Percentiles rank a stretch among this genome's conserved stretches.
These are phyloP conservation scores for Noturus placidus DNA, from an alignment of 2,113 vertebrate genomes.

Conservation along the genomic window DNA sequence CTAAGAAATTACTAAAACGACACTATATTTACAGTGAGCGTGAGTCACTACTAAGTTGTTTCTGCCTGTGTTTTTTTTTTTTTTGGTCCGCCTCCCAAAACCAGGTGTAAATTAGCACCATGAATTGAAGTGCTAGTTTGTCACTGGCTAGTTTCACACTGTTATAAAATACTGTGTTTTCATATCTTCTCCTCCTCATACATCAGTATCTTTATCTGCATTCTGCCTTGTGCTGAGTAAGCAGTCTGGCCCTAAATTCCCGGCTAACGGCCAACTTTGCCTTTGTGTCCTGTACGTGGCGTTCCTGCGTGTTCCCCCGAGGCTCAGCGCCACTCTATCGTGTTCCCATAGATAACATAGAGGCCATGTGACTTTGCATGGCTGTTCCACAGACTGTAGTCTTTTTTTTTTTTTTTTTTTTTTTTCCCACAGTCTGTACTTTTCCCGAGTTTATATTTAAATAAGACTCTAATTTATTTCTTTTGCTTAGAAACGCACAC, in stretches of 20 bases:
- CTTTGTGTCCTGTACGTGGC: slow-evolving; percentile 12
- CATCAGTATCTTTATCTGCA: not conserved
- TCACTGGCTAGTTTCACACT: not conserved
- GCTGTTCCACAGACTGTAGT: not conserved
- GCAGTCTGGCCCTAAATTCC: not conserved
- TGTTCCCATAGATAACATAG: slow-evolving; percentile 25
- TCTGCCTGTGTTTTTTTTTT: not conserved
- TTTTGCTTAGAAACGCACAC: not conserved
- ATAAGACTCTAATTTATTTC: not conserved
- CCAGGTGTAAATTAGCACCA: not conserved
- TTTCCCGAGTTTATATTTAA: not conserved
- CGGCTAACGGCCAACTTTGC: not conserved
- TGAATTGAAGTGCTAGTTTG: not conserved
- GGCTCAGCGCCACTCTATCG: slow-evolving; percentile 36
- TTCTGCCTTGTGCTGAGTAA: slow-evolving; percentile 17
- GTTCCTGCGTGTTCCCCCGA: slow-evolving; percentile 16
- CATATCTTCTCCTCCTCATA: not conserved
- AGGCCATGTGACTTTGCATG: not conserved
- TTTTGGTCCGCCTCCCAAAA: not conserved
- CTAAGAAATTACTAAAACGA: not conserved
- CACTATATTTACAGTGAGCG: not conserved
- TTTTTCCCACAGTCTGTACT: not conserved
- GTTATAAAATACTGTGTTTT: not conserved
- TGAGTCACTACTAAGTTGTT: not conserved
- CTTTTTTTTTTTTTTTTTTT: slow-evolving; percentile 8